Evolutionary conservation across 2,113 vertebrate species (phyloP), one percentile per base, ranked within the genome.

Genomic region (Takifugu bimaculatus): DNA sequence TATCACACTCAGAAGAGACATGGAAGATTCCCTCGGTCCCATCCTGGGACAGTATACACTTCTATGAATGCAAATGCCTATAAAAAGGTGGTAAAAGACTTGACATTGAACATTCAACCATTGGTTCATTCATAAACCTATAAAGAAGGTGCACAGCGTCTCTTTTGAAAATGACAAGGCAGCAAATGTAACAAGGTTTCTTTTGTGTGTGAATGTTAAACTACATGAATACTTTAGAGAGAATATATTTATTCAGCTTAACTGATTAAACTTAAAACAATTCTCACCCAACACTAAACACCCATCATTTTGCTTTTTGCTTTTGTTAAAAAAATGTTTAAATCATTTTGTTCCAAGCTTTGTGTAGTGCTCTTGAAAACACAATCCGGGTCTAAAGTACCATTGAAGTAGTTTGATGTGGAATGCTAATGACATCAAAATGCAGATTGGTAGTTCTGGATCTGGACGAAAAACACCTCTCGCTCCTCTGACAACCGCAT

Each of bases 351-450:
- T 82, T 83, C 54, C 71, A 74, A 65, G 83, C 82, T 84, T 74
- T 62, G 65, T 82, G 68, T 78, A 82, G 78, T 73, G 70, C 83
- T 85, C 83, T 87, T 83, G 73, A 87, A 86, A 89, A 79, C 70
- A 80, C 75, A 80, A 81, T 87, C 74, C 68, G 76, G 59, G 72
- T 82, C 83, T 80, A 82, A 78, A 85, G 82, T 75, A 58, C 65
- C 63, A 65, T 66, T 72, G 69, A 85, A 80, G 81, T 75, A 77
- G 64, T 70, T 79, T 79, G 78, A 83, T 86, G 80, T 84, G 73
- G 75, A 77, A 77, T 76, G 66, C 81, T 88, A 87, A 88, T 85
- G 83, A 87, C 85, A 87, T 85, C 83, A 88, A 88, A 83, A 89
- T 88, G 83, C 74, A 86, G 85, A 88, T 88, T 86, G 72, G 81